A percentile compares a stretch with the other conserved stretches of the same genome.
phyloP scores from a whole-genome alignment of 2,888 invertebrate species.

The Celastrina argiolus region DNA sequence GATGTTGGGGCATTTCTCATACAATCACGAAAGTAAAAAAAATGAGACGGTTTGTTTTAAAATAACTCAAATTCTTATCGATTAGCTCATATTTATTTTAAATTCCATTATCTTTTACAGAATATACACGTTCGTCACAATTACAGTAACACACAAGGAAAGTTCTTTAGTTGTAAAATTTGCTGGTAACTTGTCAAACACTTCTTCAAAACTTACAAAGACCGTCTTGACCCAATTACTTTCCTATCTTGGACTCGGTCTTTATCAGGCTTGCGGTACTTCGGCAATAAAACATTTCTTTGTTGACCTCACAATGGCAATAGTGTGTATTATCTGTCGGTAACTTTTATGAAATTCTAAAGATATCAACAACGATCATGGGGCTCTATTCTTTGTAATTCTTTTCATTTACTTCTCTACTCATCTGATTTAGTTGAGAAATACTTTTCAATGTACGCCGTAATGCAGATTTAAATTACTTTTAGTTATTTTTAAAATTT shows the following conservation, averaged over 20 bases:
- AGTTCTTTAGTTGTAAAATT: background rate
- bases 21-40: too few species aligned
- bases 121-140: background rate
- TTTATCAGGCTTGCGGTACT: conserved; percentile 8
- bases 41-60: too few species aligned
- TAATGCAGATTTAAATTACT: background rate
- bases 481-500: background rate
- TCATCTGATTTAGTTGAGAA: background rate
- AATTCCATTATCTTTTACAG: background rate
- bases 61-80: background rate
- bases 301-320: conserved; percentile 17
- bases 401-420: background rate
- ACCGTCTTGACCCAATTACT: background rate
- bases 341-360: conserved; percentile 11
- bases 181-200: conserved; percentile 9
- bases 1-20: too few species aligned
- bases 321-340: conserved; percentile 15
- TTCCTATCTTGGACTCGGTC: background rate
- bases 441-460: background rate
- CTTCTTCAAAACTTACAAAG: conserved; percentile 4
- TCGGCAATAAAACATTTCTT: conserved; percentile 12
- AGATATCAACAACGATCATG: background rate
- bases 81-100: background rate
- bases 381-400: background rate
- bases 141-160: background rate